Base-by-base conservation (phyloP, 2,888 invertebrate genomes). In the Spilarctia lutea region DNA sequence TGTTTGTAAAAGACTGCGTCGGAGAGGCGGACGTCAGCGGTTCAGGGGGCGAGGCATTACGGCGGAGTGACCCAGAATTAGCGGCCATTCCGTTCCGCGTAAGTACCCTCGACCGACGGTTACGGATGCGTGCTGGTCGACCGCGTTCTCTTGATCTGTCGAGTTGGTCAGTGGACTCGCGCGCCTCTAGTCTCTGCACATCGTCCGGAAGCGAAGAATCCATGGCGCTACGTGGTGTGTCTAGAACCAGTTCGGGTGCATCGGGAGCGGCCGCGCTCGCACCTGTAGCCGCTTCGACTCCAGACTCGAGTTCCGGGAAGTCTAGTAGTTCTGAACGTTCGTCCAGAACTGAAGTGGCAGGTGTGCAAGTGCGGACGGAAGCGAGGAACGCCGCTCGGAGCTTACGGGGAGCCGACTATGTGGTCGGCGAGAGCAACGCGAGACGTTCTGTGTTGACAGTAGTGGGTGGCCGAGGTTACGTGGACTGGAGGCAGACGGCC, bases 171-270 rank as follows among this genome's bases (percentile, higher is more conserved):
- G 98, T 98, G 2, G 98, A 98, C 89, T 98, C 98, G 0, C 97
- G 98, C 79, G 97, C 98, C 0, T 98, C 98, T 33, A 98, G 98
- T 76, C 90, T 98, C 18, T 98, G 98, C 88, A 98, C 98, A 0
- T 98, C 98, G 0, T 98, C 98, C 0, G 98, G 98, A n/a, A 98
- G 98, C 79, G 98, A 98, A 87, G 98, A 98, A 86, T 98, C 98
- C 79, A 97, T 98, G 96, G 97, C 97, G 3, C 92, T 97, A 27
- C 96, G 97, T 3, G 97, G 97, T 74, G 96, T 98, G 0, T 97
- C 98, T 0, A 94, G 98, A 48, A 98, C 98, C 80, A 97, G 97
- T 89, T 98, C 97, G 65, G 98, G 97, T 77, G 97, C 97, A 68
- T 98, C 97, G 85, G 97, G 97, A 82, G 95, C 94, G 2, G 95